Evolutionary conservation across 2,888 invertebrate genomes (phyloP).

Genomic region (Polia nebulosa): DNA sequence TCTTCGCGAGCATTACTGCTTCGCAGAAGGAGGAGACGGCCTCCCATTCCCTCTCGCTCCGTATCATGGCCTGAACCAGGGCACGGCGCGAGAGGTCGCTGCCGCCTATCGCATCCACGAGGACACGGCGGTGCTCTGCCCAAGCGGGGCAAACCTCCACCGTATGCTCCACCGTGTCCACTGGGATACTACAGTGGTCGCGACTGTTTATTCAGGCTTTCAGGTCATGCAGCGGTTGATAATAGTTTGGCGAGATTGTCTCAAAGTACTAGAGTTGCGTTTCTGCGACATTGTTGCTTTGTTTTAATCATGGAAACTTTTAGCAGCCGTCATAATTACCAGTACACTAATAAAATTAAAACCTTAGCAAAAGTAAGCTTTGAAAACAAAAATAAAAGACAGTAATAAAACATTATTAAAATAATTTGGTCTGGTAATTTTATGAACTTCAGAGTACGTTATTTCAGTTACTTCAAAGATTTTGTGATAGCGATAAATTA

Average conservation of each 20-base stretch:
- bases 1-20: too few relatives aligned
- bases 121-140: too few relatives aligned
- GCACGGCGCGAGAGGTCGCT: too few relatives aligned
- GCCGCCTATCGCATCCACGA: too few relatives aligned
- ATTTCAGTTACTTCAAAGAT: conserved; percentile 8
- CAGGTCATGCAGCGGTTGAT: background rate
- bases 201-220: background rate
- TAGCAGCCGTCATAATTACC: background rate
- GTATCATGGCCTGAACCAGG: too few relatives aligned
- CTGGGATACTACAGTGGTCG: too few relatives aligned
- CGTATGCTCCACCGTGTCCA: too few relatives aligned
- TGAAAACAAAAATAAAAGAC: background rate
- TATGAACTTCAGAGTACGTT: background rate
- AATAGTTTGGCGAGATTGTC: too few relatives aligned
- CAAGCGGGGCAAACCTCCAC: too few relatives aligned
- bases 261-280: too few relatives aligned
- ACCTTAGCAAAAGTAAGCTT: background rate
- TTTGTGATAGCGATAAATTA: conserved; percentile 7
- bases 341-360: background rate
- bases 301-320: background rate
- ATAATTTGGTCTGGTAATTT: background rate
- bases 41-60: too few relatives aligned
- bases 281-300: background rate
- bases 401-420: background rate
- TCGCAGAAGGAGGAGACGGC: too few relatives aligned